Percentiles rank a stretch among this genome's conserved stretches.
These are phyloP conservation scores for Sarcophaga bullata DNA, from an alignment of 1,140 invertebrate species.

Conservation along the genomic window DNA sequence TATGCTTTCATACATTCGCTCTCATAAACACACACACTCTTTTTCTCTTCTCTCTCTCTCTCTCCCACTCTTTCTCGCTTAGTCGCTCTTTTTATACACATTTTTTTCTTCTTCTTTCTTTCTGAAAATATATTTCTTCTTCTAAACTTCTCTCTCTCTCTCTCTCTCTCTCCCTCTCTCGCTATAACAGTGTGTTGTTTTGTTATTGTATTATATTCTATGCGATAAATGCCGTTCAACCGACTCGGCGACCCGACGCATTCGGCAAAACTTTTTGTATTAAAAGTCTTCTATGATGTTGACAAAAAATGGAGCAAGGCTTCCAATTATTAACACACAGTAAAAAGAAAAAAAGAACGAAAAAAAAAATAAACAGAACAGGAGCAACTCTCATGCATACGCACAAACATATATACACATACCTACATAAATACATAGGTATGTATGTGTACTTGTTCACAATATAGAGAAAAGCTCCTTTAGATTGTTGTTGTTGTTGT, in stretches of 20 bases:
- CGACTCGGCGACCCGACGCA: conserved; percentile 58
- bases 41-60: neutral
- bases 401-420: neutral
- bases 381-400: neutral
- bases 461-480: conserved; percentile 32
- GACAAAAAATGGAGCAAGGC: conserved; percentile 40
- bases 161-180: neutral
- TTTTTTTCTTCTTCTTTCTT: no score
- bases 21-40: neutral
- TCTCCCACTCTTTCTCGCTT: neutral
- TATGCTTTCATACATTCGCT: neutral
- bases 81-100: neutral
- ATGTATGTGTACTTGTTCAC: no score
- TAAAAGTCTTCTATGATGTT: conserved; percentile 51
- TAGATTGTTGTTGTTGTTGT: neutral
- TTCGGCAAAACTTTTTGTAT: conserved; percentile 64
- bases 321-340: conserved; percentile 8
- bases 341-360: no score
- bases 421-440: neutral
- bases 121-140: no score
- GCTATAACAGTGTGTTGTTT: neutral
- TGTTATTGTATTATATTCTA: neutral
- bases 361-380: neutral
- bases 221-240: conserved; percentile 33
- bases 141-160: neutral